Conservation (phyloP, 2,888 invertebrate genomes). For the Chouioia cunea region DNA sequence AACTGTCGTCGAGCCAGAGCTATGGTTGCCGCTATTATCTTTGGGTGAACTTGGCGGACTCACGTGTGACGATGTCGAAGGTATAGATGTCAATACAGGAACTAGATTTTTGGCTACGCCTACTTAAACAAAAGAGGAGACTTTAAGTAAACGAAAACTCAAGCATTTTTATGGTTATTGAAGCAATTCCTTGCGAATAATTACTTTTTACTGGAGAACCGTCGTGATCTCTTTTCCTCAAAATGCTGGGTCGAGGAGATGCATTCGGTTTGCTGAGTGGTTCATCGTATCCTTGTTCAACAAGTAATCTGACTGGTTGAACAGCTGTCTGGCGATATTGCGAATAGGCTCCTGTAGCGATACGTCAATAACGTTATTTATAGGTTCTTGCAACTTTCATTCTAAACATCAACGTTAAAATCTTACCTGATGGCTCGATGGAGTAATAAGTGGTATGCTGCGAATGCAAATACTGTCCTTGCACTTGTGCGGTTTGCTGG, state of each 20-base stretch:
- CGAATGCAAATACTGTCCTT: constrained; percentile 61
- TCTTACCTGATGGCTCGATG: constrained; percentile 61
- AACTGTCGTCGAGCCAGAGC: constrained; percentile 86
- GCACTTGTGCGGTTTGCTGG: constrained; percentile 59
- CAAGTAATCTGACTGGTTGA: constrained; percentile 65
- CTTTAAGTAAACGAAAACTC: too few relatives aligned
- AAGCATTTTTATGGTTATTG: too few relatives aligned
- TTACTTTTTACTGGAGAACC: constrained; percentile 64
- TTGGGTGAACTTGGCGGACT: constrained; percentile 65
- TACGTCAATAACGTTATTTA: constrained; percentile 2
- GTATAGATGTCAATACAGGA: constrained; percentile 62
- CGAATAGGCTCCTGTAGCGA: constrained; percentile 59
- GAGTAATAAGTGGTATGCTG: constrained; percentile 64
- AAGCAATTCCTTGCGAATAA: not conserved
- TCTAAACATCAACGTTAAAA: not conserved
- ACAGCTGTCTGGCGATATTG: constrained; percentile 63
- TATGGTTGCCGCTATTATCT: constrained; percentile 67
- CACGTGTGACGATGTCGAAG: constrained; percentile 56
- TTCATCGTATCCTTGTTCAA: constrained; percentile 65
- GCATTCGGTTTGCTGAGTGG: constrained; percentile 69
- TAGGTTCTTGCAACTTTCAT: too few relatives aligned
- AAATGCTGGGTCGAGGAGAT: constrained; percentile 85
- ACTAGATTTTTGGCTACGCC: constrained; percentile 64
- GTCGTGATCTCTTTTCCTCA: constrained; percentile 89
- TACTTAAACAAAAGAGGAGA: constrained; percentile 22